phyloP scores from a whole-genome alignment of 2,888 invertebrate species.

The Icerya purchasi region DNA sequence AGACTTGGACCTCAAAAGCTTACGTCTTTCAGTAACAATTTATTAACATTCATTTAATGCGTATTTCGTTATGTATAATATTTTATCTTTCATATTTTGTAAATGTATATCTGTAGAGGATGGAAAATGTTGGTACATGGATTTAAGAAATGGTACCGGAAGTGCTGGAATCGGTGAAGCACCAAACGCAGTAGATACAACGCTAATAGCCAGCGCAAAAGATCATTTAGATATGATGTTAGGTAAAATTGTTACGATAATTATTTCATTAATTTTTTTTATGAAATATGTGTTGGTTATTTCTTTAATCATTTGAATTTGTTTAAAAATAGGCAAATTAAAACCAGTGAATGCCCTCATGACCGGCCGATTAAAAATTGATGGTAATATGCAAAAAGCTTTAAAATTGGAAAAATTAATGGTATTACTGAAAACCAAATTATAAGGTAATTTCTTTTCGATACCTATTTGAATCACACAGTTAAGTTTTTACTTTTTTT shows the following conservation, averaged over 20 bases:
- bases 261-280: background rate
- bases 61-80: too few relatives aligned
- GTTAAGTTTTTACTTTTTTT: too few relatives aligned
- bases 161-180: constrained; percentile 56
- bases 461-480: too few relatives aligned
- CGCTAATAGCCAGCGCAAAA: constrained; percentile 57
- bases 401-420: constrained; percentile 85
- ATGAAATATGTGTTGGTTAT: background rate
- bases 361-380: constrained; percentile 85
- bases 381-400: constrained; percentile 78
- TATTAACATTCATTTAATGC: too few relatives aligned
- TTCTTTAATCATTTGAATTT: background rate
- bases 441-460: too few relatives aligned
- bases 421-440: constrained; percentile 49
- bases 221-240: constrained; percentile 35
- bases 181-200: constrained; percentile 49
- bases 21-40: too few relatives aligned
- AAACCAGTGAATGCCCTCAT: constrained; percentile 86
- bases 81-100: too few relatives aligned
- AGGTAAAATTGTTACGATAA: constrained; percentile 10
- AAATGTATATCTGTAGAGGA: constrained; percentile 34
- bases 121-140: constrained; percentile 57
- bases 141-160: constrained; percentile 71
- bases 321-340: constrained; percentile 52
- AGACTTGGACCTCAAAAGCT: background rate